Base-by-base conservation (phyloP, 1,140 invertebrate genomes). In the Eumaeus atala region DNA sequence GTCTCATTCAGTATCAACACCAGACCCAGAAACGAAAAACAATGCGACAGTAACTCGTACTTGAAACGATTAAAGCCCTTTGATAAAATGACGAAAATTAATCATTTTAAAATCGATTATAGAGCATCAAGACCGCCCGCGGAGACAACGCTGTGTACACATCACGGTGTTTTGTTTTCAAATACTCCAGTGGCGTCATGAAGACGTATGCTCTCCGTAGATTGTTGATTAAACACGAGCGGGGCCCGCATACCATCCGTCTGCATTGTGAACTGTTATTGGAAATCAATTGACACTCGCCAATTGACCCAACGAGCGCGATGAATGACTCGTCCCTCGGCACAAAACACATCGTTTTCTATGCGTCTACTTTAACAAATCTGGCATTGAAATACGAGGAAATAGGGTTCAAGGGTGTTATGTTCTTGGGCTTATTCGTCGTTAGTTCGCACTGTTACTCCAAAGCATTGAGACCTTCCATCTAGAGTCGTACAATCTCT, bases 201-300 rank as follows among this genome's bases (percentile, higher is more conserved):
- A 73, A 74, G 70, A 76, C 70, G 65, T 66, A 28, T 18, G n/a
- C 38, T 53, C 38, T n/a, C n/a, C 44, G 42, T 58, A 57, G 62
- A 74, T 73, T 78, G 77, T 85, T 83, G 66, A 80, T 82, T 75
- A 83, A 77, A 82, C 78, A 81, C 78, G 70, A 64, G 64, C 73
- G 61, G 66, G 67, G 70, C 47, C 83, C 83, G 83, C 79, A 86
- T 86, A 67, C 68, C 71, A 59, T 74, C 67, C 61, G 61, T 77
- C 64, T 77, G 80, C 83, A 84, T 85, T 86, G 80, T 81, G 72
- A 75, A 79, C 75, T 73, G 72, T 84, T 84, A 86, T 86, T 84
- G 83, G 74, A 83, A 86, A 86, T 83, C 83, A 86, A 86, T 86
- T 86, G 83, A 77, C 74, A 74, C 71, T 58, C 63, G 58, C 49